phyloP scores from a whole-genome alignment of 2,888 invertebrate genomes.

The Bellardia pandia region DNA sequence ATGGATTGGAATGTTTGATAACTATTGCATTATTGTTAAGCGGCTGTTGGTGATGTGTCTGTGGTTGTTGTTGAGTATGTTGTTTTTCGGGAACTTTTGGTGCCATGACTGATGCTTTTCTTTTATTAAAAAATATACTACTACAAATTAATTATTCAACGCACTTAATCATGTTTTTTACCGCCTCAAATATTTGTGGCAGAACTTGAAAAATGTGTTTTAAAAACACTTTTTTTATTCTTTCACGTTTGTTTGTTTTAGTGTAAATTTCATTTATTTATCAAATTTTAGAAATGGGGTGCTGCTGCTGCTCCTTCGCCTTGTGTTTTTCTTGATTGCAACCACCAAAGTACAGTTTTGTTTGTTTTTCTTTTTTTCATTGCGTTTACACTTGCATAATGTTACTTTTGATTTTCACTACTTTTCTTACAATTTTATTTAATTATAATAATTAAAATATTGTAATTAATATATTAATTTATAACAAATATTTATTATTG shows the following conservation, averaged over 20 bases:
- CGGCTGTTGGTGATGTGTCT: conserved; percentile 29
- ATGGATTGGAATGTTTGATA: conserved; percentile 81
- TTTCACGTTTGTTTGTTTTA: conserved; percentile 2
- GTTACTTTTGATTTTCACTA: background rate
- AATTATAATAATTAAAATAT: background rate
- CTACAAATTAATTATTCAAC: conserved; percentile 1
- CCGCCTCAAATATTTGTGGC: background rate
- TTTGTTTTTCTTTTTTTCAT: conserved; percentile 59
- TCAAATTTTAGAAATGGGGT: conserved; percentile 48
- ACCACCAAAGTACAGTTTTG: conserved; percentile 72
- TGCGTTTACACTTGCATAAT: conserved; percentile 63
- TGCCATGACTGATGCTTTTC: conserved; percentile 37
- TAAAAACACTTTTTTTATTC: conserved; percentile 18
- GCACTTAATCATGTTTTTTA: background rate
- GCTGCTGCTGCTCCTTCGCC: conserved; percentile 42
- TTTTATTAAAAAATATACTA: background rate
- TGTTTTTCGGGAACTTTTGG: conserved; percentile 61
- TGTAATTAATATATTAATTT: background rate
- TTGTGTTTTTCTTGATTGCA: conserved; percentile 43
- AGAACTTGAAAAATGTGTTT: background rate
- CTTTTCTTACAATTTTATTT: background rate
- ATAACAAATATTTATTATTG: conserved; percentile 2
- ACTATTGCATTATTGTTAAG: conserved; percentile 28
- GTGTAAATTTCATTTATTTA: conserved; percentile 41
- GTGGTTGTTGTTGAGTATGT: conserved; percentile 30